Evolutionary conservation across 2,888 invertebrate genomes (phyloP).

Genomic region (Blastobasis adustella): DNA sequence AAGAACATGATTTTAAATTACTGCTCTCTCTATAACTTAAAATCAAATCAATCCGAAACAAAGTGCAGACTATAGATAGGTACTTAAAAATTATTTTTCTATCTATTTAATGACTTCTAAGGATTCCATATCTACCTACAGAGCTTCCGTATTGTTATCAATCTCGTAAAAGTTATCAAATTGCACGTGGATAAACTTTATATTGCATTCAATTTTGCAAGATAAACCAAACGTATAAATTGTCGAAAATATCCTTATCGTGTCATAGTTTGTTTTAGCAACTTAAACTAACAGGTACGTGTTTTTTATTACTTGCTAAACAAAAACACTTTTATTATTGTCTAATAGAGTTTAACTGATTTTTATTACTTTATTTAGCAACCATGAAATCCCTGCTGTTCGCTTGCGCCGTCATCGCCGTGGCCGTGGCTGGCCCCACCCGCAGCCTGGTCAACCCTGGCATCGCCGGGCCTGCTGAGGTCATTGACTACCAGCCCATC

Average conservation of each 20-base stretch:
- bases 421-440: constrained; percentile 16
- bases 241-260: not conserved
- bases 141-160: too few species aligned
- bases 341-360: not conserved
- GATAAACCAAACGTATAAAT: not conserved
- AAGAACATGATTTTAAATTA: too few species aligned
- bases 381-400: constrained; percentile 14
- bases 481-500: constrained; percentile 6
- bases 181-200: too few species aligned
- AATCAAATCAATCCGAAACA: too few species aligned
- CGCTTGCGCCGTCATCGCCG: constrained; percentile 16
- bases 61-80: too few species aligned
- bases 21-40: too few species aligned
- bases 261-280: not conserved
- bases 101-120: too few species aligned
- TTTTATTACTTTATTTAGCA: not conserved
- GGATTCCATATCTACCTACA: too few species aligned
- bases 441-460: constrained; percentile 12
- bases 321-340: not conserved
- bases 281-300: not conserved
- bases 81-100: too few species aligned
- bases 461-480: constrained; percentile 13
- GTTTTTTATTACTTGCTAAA: not conserved
- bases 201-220: too few species aligned
- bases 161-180: too few species aligned